phyloP scores from a whole-genome alignment of 2,888 invertebrate genomes.

The Cryptophagus acutangulus region DNA sequence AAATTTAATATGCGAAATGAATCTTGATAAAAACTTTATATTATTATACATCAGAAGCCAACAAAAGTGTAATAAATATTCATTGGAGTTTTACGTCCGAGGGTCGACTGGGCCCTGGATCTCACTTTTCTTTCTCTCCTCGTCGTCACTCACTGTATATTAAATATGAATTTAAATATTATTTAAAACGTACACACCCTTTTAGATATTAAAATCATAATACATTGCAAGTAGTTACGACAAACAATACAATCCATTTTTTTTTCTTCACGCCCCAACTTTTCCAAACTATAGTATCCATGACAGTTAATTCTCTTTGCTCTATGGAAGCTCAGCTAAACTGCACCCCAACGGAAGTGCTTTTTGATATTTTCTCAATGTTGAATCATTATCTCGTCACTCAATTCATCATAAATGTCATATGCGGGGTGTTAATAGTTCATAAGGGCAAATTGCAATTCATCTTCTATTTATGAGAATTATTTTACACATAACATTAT shows the following conservation, averaged over 20 bases:
- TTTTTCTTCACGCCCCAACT: slow-evolving; percentile 39
- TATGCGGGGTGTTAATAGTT: slow-evolving; percentile 43
- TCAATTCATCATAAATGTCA: slow-evolving; percentile 47
- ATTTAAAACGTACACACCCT: slow-evolving; percentile 38
- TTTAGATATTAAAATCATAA: slow-evolving; percentile 39
- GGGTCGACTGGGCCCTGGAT: slow-evolving; percentile 28
- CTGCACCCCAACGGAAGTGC: slow-evolving; percentile 41
- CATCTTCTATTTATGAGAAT: neutral
- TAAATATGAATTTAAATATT: slow-evolving; percentile 46
- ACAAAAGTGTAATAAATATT: slow-evolving; percentile 42
- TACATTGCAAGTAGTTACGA: slow-evolving; percentile 38
- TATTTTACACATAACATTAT: too few species aligned
- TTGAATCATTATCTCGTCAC: slow-evolving; percentile 44
- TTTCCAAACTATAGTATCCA: slow-evolving; percentile 44
- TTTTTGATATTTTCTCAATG: slow-evolving; percentile 42
- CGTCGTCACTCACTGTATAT: slow-evolving; percentile 38
- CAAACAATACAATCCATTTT: slow-evolving; percentile 36
- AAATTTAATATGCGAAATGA: slow-evolving; percentile 23
- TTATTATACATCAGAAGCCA: slow-evolving; percentile 19
- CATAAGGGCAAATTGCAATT: slow-evolving; percentile 14
- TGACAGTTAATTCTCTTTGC: slow-evolving; percentile 48
- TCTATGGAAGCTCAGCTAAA: slow-evolving; percentile 26
- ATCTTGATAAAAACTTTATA: slow-evolving; percentile 21
- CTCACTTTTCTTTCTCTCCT: too few species aligned
- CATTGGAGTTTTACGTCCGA: slow-evolving; percentile 32